Conservation (phyloP, 1,140 invertebrate species). For the Drosophila sproati region DNA sequence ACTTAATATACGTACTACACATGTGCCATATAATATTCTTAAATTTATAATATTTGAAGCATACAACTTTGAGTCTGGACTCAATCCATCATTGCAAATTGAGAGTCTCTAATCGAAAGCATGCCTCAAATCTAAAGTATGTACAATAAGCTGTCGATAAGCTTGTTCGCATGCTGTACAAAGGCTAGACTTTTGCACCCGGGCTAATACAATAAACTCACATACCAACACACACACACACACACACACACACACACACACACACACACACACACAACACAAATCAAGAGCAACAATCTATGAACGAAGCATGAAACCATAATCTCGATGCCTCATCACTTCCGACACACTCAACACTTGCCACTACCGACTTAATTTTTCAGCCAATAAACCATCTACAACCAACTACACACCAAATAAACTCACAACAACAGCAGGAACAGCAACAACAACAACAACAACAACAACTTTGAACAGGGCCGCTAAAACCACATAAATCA, state of each 20-base stretch:
- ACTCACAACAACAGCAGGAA: slow-evolving; percentile 40
- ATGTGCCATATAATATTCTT: not conserved
- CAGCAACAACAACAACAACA: not conserved
- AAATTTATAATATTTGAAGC: not conserved
- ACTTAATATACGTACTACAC: not conserved
- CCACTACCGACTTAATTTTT: slow-evolving; percentile 58
- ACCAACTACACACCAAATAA: slow-evolving; percentile 46
- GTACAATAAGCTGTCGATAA: not conserved
- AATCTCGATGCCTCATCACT: slow-evolving; percentile 54
- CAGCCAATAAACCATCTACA: slow-evolving; percentile 62
- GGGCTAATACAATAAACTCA: slow-evolving; percentile 3
- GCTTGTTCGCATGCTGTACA: not conserved
- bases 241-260: not conserved
- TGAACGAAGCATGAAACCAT: slow-evolving; percentile 49
- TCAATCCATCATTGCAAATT: not conserved
- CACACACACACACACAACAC: slow-evolving; percentile 5
- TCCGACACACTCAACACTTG: slow-evolving; percentile 44
- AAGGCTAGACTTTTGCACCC: slow-evolving; percentile 3
- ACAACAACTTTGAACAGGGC: slow-evolving; percentile 31
- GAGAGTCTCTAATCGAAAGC: not conserved
- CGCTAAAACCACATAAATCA: slow-evolving; percentile 75
- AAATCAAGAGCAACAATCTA: slow-evolving; percentile 22
- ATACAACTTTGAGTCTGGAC: not conserved
- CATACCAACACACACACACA: not conserved
- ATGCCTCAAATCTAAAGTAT: not conserved